These are phyloP conservation scores for Wiebesia pumilae DNA, from an alignment of 1,140 invertebrate genomes.

Conservation along the genomic window DNA sequence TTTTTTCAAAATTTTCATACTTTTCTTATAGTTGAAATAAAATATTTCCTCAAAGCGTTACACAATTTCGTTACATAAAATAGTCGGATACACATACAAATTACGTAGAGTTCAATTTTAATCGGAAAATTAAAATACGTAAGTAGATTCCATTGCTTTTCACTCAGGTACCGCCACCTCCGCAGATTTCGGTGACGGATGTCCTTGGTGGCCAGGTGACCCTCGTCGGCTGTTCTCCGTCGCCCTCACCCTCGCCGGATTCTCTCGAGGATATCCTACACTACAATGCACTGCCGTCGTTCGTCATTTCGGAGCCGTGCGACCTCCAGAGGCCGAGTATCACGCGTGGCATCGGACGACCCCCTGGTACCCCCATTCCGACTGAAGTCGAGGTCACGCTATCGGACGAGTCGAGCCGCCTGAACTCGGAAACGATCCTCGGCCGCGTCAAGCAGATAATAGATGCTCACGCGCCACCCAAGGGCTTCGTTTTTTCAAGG, in stretches of 20 bases:
- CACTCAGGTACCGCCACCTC: constrained; percentile 79
- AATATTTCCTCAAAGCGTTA: not conserved
- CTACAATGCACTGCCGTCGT: constrained; percentile 77
- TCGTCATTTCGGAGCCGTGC: constrained; percentile 83
- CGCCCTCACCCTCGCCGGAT: constrained; percentile 71
- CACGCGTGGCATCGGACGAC: constrained; percentile 82
- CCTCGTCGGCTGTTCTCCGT: constrained; percentile 80
- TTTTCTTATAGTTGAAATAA: not conserved
- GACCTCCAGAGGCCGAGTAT: constrained; percentile 85
- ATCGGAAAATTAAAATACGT: constrained; percentile 32
- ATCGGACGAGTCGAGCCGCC: constrained; percentile 86
- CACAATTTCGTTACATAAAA: not conserved
- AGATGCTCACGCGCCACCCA: constrained; percentile 85
- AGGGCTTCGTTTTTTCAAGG: constrained; percentile 79
- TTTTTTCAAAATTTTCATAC: not conserved
- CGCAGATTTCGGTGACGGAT: constrained; percentile 94
- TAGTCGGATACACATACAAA: not conserved
- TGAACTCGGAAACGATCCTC: constrained; percentile 86
- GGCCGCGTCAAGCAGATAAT: constrained; percentile 88
- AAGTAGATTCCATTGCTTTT: constrained; percentile 44
- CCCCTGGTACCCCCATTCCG: constrained; percentile 71
- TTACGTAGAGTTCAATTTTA: not conserved
- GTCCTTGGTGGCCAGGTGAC: constrained; percentile 89
- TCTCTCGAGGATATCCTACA: constrained; percentile 69
- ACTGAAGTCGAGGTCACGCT: constrained; percentile 81